Evolutionary conservation across 1,140 invertebrate species (phyloP).

Genomic region (Oppia nitens): DNA sequence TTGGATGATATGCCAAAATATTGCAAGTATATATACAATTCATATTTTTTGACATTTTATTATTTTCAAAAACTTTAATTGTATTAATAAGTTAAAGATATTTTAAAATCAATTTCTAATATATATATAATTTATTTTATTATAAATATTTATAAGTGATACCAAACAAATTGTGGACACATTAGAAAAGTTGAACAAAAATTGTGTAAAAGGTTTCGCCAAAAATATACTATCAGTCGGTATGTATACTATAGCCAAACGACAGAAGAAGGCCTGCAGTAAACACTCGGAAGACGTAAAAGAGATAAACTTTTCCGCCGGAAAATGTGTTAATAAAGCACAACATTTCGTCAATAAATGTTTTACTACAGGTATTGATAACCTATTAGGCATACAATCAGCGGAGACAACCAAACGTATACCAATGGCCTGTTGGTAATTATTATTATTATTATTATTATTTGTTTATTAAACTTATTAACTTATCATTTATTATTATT

Average conservation of each 20-base stretch:
- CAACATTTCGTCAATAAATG: background rate
- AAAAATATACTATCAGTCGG: background rate
- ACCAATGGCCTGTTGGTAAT: background rate
- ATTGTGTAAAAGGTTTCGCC: background rate
- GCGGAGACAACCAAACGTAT: background rate
- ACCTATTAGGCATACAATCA: background rate
- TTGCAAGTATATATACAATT: background rate
- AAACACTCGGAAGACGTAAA: background rate
- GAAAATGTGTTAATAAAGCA: background rate
- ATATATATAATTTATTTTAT: too few species aligned
- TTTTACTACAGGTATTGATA: background rate
- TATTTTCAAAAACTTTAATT: too few species aligned
- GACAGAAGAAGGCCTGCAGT: background rate
- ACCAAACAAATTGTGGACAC: background rate
- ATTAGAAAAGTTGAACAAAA: background rate
- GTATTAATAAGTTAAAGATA: too few species aligned
- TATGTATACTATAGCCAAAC: background rate
- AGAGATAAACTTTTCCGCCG: background rate
- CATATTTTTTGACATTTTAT: background rate
- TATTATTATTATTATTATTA: background rate
- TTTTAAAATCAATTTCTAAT: too few species aligned
- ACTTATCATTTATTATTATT: too few species aligned
- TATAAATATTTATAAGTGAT: background rate
- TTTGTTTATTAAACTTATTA: too few species aligned
- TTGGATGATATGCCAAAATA: background rate